Evolutionary conservation across 2,113 vertebrate genomes (phyloP).

Genomic region (Odocoileus virginianus): DNA sequence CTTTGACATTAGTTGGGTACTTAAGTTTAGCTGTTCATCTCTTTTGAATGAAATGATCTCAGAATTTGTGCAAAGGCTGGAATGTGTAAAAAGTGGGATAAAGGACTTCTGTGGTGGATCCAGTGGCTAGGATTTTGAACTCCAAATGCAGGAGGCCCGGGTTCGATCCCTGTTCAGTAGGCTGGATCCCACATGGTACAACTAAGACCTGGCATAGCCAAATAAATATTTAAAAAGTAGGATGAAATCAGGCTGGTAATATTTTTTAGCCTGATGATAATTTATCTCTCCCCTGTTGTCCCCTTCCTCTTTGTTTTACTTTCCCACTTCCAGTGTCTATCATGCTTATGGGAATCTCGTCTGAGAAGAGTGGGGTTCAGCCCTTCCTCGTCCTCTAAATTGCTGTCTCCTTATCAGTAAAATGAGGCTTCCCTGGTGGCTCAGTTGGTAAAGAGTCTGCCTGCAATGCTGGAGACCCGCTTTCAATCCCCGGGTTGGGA

Average conservation of each 20-base stretch:
- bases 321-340: background rate
- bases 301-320: background rate
- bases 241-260: background rate
- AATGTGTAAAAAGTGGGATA: background rate
- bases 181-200: background rate
- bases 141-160: background rate
- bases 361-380: background rate
- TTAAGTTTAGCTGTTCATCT: conserved; percentile 1
- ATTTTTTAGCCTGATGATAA: background rate
- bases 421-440: background rate
- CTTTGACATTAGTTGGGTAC: background rate
- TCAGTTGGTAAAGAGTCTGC: background rate
- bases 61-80: background rate
- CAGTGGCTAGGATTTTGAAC: background rate
- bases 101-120: background rate
- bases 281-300: background rate
- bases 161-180: background rate
- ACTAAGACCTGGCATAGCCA: background rate
- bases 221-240: background rate
- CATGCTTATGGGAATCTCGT: background rate
- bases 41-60: background rate
- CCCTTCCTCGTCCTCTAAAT: background rate
- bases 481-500: background rate
- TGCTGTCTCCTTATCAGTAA: background rate
- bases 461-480: background rate